phyloP scores from a whole-genome alignment of 2,888 invertebrate genomes.

The Ectemnius lituratus region DNA sequence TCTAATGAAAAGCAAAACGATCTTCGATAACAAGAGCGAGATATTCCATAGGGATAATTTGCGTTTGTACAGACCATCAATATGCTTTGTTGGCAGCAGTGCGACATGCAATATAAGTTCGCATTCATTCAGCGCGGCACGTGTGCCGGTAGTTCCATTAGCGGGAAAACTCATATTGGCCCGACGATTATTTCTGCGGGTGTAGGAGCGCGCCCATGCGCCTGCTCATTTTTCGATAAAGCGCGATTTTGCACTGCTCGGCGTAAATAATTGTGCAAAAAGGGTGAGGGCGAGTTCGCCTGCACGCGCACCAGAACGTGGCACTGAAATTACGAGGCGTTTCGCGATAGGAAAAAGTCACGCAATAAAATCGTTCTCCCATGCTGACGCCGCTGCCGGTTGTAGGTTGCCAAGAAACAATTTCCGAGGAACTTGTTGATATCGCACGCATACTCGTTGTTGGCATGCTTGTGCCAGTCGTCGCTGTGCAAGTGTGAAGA shows the following conservation, averaged over 20 bases:
- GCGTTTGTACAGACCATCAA: too few species aligned
- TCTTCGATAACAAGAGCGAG: too few species aligned
- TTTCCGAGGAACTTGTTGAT: conserved; percentile 57
- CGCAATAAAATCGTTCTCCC: conserved; percentile 55
- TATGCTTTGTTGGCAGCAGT: too few species aligned
- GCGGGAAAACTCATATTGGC: conserved; percentile 1
- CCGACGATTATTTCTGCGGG: conserved; percentile 18
- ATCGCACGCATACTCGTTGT: conserved; percentile 32
- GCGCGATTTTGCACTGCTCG: conserved; percentile 20
- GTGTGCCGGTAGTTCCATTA: conserved; percentile 5
- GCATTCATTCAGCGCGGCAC: too few species aligned
- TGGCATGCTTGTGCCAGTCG: not conserved
- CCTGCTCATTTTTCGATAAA: conserved; percentile 18
- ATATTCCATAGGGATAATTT: too few species aligned
- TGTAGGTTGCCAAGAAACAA: conserved; percentile 32
- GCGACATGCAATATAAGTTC: too few species aligned
- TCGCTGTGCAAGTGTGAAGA: too few species aligned
- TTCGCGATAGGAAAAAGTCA: conserved; percentile 50
- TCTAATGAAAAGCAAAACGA: too few species aligned
- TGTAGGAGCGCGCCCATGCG: too few species aligned
- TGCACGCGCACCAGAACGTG: conserved; percentile 2
- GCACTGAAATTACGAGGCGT: conserved; percentile 36
- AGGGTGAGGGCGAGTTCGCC: too few species aligned
- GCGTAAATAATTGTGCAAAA: conserved; percentile 47
- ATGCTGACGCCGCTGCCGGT: not conserved